Evolutionary conservation across 1,140 invertebrate genomes (phyloP).

Genomic region (Diuraphis noxia): DNA sequence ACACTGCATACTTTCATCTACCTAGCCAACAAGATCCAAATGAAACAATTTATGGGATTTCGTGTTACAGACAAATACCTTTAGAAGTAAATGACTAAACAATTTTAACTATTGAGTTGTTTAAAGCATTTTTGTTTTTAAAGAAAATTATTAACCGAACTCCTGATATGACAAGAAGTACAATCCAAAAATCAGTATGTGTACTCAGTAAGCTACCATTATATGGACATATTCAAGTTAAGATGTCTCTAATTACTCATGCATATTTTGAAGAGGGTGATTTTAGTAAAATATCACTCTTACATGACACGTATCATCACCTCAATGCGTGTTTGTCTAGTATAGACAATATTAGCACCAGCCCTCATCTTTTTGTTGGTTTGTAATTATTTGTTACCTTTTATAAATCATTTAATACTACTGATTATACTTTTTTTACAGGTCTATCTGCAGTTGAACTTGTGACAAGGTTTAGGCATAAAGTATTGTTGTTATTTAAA

Average conservation of each 20-base stretch:
- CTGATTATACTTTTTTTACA: slow-evolving; percentile 59
- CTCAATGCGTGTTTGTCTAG: slow-evolving; percentile 78
- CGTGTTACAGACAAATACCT: slow-evolving; percentile 97
- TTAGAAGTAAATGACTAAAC: slow-evolving; percentile 72
- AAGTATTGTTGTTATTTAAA: slow-evolving; percentile 92
- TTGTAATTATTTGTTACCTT: slow-evolving; percentile 57
- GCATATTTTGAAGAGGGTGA: slow-evolving; percentile 96
- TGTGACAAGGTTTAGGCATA: slow-evolving; percentile 86
- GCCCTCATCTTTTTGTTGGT: slow-evolving; percentile 81
- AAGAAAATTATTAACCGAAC: slow-evolving; percentile 89
- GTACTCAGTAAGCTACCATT: slow-evolving; percentile 85
- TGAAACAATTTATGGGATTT: slow-evolving; percentile 91
- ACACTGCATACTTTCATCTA: slow-evolving; percentile 95
- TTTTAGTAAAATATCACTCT: slow-evolving; percentile 84
- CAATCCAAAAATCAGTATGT: slow-evolving; percentile 92
- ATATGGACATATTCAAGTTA: slow-evolving; percentile 91
- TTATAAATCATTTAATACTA: slow-evolving; percentile 56
- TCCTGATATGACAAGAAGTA: slow-evolving; percentile 95
- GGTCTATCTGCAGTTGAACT: slow-evolving; percentile 80
- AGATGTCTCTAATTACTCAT: slow-evolving; percentile 93
- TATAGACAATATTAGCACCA: slow-evolving; percentile 67
- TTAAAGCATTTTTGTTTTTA: slow-evolving; percentile 58
- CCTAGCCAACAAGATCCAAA: slow-evolving; percentile 82
- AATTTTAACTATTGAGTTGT: background rate
- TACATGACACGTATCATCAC: slow-evolving; percentile 92